Evolutionary conservation across 2,113 vertebrate species (phyloP), one percentile per base, ranked within the genome.

Genomic region (Callorhinus ursinus): DNA sequence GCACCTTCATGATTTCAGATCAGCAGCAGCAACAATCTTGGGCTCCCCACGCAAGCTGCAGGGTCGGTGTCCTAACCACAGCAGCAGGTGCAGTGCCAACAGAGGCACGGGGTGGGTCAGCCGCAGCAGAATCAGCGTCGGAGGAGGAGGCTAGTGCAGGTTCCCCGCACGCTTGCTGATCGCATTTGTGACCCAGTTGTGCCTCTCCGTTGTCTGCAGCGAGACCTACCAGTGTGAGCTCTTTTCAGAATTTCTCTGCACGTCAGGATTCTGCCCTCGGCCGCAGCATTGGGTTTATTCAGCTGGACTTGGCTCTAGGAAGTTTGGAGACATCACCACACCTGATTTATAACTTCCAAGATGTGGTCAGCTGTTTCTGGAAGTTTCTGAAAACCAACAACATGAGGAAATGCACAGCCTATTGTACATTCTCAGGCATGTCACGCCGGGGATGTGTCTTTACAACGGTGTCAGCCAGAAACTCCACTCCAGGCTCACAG

Each of bases 91-190:
- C 96, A 98, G 85, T 16, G 10, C 21, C 46, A 24, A 42, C 19
- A 42, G 57, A 71, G 13, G 15, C 10, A 5, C 0, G 14, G 74
- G 88, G 97, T 95, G 33, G 98, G 98, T 21, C 97, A 96, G 0
- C 95, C 98, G 22, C 98, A 98, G 59, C 95, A 98, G 53, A 98
- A 98, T 96, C 97, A 98, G 57, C 98, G 98, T 96, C 97, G 98
- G 55, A 98, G 98, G 97, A 98, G 98, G 97, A 98, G 98, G 90
- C 98, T 98, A 67, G 97, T 98, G 98, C 98, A 98, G 97, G 98
- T 98, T 92, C 98, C 98, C 74, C 96, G 97, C 28, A 94, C 98
- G 96, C 84, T 97, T 69, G 42, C 97, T 89, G 90, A 97, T 4
- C 98, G 98, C 97, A 98, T 95, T 87, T 96, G 98, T 84, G 95